These are phyloP conservation scores for Cyprinodon diabolis DNA, from an alignment of 2,797 vertebrate genomes.

Conservation along the genomic window DNA sequence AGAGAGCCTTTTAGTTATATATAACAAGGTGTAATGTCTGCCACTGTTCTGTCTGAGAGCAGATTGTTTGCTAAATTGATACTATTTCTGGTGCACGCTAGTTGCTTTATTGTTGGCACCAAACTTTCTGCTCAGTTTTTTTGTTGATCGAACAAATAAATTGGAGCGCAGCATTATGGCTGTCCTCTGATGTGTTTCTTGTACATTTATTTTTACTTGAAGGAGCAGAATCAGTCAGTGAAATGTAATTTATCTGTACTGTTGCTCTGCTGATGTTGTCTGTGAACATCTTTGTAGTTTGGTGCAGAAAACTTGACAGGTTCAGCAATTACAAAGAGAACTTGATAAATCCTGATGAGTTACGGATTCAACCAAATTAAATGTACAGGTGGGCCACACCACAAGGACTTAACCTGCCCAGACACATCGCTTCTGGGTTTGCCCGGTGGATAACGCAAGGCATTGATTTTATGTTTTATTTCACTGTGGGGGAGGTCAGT, in stretches of 20 bases:
- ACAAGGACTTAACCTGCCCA: constrained; percentile 34
- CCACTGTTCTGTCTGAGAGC: too few relatives aligned
- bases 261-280: constrained; percentile 8
- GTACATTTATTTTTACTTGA: constrained; percentile 35
- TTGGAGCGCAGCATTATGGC: background rate
- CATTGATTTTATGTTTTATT: constrained; percentile 70
- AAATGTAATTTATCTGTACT: constrained; percentile 34
- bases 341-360: constrained; percentile 1
- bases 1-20: too few relatives aligned
- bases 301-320: constrained; percentile 20
- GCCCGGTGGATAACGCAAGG: constrained; percentile 54
- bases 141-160: too few relatives aligned
- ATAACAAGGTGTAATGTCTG: too few relatives aligned
- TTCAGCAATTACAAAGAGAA: constrained; percentile 12
- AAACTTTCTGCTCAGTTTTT: background rate
- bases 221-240: constrained; percentile 49
- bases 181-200: constrained; percentile 27
- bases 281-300: constrained; percentile 13
- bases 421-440: constrained; percentile 35
- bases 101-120: background rate
- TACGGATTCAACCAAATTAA: constrained; percentile 34
- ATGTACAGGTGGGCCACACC: constrained; percentile 19
- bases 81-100: background rate
- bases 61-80: background rate
- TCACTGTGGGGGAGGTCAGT: constrained; percentile 42